phyloP scores from a whole-genome alignment of 2,888 invertebrate species.

The Lumbricus terrestris region DNA sequence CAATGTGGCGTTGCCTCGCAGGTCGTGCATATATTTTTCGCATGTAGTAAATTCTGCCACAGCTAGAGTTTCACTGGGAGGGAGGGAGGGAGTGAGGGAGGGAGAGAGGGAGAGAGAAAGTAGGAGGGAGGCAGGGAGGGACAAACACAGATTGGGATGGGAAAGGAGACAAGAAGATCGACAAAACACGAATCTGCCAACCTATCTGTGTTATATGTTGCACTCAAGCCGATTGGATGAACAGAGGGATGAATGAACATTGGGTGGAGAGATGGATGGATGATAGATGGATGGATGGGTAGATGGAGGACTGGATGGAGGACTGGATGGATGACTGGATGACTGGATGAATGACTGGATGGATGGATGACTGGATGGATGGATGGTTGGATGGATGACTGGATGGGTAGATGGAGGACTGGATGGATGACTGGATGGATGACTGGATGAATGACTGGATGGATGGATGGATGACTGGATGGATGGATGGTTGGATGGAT shows the following conservation, averaged over 20 bases:
- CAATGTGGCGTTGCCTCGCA: no score
- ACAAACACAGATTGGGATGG: background rate
- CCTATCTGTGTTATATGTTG: no score
- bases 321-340: background rate
- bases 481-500: background rate
- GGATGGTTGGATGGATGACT: background rate
- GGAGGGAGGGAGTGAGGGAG: background rate
- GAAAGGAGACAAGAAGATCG: background rate
- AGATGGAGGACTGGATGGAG: no score
- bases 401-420: background rate
- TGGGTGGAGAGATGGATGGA: no score
- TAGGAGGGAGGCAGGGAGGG: no score
- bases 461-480: background rate
- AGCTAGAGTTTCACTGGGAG: background rate
- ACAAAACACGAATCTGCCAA: no score
- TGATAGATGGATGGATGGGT: no score
- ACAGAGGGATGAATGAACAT: no score
- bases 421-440: background rate
- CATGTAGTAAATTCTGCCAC: background rate
- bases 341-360: background rate
- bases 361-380: background rate
- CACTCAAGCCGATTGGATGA: no score
- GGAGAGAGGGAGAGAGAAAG: background rate
- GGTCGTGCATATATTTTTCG: background rate
- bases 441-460: background rate